phyloP scores from a whole-genome alignment of 2,113 vertebrate species.

The Apteryx owenii region DNA sequence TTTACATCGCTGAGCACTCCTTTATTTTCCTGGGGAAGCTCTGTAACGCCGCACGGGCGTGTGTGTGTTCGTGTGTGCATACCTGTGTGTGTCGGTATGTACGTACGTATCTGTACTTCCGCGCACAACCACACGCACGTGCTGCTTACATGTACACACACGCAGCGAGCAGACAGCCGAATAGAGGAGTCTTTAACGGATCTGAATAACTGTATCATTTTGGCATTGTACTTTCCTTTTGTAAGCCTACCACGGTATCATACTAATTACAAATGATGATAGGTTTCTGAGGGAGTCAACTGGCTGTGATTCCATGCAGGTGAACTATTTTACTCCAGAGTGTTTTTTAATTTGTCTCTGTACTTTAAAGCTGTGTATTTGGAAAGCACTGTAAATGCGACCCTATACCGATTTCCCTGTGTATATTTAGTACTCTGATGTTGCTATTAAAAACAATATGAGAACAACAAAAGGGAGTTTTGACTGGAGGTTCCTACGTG shows the following conservation, averaged over 20 bases:
- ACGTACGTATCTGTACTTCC: background rate
- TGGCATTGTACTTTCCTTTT: too few species aligned
- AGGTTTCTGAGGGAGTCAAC: background rate
- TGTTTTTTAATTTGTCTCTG: slow-evolving; percentile 89
- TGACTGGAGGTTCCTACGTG: background rate
- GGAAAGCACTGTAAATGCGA: slow-evolving; percentile 90
- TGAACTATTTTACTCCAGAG: slow-evolving; percentile 80
- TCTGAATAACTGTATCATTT: too few species aligned
- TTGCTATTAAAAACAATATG: slow-evolving; percentile 92
- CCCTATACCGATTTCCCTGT: slow-evolving; percentile 85
- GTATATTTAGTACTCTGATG: slow-evolving; percentile 93
- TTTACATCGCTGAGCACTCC: slow-evolving; percentile 47
- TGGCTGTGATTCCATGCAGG: slow-evolving; percentile 43
- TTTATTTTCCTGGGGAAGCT: background rate
- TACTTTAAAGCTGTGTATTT: slow-evolving; percentile 89
- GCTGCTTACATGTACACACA: too few species aligned
- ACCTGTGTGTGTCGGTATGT: background rate
- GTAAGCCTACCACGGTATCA: too few species aligned
- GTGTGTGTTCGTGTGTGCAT: too few species aligned
- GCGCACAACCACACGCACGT: background rate
- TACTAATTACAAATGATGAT: too few species aligned
- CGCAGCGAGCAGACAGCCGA: too few species aligned
- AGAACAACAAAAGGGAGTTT: slow-evolving; percentile 20
- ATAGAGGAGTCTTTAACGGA: too few species aligned
- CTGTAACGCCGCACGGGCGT: too few species aligned